Percentiles rank a stretch among this genome's conserved stretches.
Evolutionary conservation across 2,113 vertebrate species (phyloP).

Genomic region (Dicrurus megarhynchus): DNA sequence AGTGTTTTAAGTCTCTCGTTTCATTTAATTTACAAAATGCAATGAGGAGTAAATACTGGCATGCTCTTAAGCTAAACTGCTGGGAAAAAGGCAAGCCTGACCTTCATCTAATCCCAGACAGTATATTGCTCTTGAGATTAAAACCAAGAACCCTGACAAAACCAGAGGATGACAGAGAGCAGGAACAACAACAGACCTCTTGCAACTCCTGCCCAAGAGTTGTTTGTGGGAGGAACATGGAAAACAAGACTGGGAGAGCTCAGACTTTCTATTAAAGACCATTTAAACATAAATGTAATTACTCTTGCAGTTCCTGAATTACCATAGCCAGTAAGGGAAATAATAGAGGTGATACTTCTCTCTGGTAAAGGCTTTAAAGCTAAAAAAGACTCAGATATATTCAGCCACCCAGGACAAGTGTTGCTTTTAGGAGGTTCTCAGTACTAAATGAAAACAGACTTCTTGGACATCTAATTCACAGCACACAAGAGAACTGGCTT

Average conservation of each 20-base stretch:
- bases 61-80: not conserved
- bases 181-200: not conserved
- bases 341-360: not conserved
- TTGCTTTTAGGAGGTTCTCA: not conserved
- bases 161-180: not conserved
- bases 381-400: not conserved
- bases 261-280: not conserved
- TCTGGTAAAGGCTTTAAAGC: not conserved
- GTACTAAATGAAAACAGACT: not conserved
- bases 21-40: slow-evolving; percentile 50
- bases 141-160: slow-evolving; percentile 23
- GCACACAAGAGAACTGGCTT: not conserved
- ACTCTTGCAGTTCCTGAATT: not conserved
- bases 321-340: not conserved
- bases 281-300: not conserved
- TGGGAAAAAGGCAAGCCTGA: slow-evolving; percentile 3
- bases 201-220: not conserved
- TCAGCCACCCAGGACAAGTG: not conserved
- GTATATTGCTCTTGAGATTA: not conserved
- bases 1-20: slow-evolving; percentile 20
- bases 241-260: not conserved
- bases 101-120: not conserved
- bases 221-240: not conserved
- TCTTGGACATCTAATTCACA: not conserved
- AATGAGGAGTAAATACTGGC: slow-evolving; percentile 20